Conservation (phyloP, 2,797 vertebrate species). For the Sebastiscus albofasciatus region DNA sequence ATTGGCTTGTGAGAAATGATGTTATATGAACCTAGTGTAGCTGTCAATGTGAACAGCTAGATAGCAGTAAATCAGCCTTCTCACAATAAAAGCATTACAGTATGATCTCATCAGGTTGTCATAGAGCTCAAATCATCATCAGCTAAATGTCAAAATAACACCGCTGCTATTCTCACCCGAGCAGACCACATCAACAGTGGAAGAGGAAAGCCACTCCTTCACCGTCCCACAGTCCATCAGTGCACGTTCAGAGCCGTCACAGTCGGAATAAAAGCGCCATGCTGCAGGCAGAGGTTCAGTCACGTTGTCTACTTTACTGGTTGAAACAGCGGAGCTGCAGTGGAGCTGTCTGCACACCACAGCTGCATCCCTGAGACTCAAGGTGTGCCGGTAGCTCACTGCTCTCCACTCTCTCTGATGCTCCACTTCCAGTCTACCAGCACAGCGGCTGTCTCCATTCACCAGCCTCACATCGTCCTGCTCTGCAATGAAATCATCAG, state of each 20-base stretch:
- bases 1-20: too few species aligned
- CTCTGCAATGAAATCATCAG: background rate
- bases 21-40: background rate
- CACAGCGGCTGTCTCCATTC: background rate
- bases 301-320: background rate
- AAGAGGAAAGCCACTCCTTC: background rate
- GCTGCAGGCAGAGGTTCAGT: too few species aligned
- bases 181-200: slow-evolving; percentile 23
- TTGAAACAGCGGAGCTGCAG: background rate
- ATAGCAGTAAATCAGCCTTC: background rate
- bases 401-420: background rate
- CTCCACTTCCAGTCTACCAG: slow-evolving; percentile 19
- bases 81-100: background rate
- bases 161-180: slow-evolving; percentile 1
- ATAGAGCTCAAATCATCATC: background rate
- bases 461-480: background rate
- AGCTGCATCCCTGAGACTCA: slow-evolving; percentile 22
- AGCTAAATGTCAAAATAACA: background rate
- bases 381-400: background rate
- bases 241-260: slow-evolving; percentile 19
- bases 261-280: slow-evolving; percentile 35
- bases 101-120: background rate
- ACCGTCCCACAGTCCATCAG: slow-evolving; percentile 35
- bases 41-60: background rate
- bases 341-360: slow-evolving; percentile 36